A percentile compares a stretch with the other conserved stretches of the same genome.
Evolutionary conservation across 2,888 invertebrate species (phyloP).

Genomic region (Orthonychiurus folsomi): DNA sequence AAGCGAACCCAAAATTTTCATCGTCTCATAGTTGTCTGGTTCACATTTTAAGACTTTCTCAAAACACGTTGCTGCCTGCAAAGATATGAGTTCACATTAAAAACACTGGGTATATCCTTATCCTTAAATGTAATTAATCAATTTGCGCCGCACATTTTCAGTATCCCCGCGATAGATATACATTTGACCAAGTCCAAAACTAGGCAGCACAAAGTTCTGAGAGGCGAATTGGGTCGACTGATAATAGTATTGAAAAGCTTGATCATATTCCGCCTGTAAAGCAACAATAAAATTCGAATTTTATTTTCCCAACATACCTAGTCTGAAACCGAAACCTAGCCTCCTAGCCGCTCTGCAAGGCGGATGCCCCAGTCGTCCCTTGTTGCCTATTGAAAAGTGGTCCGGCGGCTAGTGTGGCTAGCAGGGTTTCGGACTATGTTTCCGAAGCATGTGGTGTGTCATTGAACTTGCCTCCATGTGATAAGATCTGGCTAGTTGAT

Average conservation of each 20-base stretch:
- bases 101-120: not conserved
- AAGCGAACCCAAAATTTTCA: slow-evolving; percentile 96
- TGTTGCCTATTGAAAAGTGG: no score
- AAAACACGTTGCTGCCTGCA: slow-evolving; percentile 90
- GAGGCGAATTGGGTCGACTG: slow-evolving; percentile 98
- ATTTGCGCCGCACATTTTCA: slow-evolving; percentile 63
- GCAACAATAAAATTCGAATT: slow-evolving; percentile 24
- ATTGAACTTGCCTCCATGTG: slow-evolving; percentile 63
- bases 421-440: no score
- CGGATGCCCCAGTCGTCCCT: no score
- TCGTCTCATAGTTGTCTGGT: slow-evolving; percentile 97
- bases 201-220: slow-evolving; percentile 86
- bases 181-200: slow-evolving; percentile 98
- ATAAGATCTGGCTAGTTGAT: slow-evolving; percentile 90
- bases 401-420: no score
- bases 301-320: no score
- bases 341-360: no score
- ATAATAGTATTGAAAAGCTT: slow-evolving; percentile 98
- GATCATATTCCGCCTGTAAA: slow-evolving; percentile 71
- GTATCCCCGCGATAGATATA: slow-evolving; percentile 93
- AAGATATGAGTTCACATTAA: slow-evolving; percentile 16
- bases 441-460: no score
- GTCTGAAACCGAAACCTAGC: no score
- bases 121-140: not conserved
- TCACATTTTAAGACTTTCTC: slow-evolving; percentile 96